Base-by-base conservation (phyloP, 2,113 vertebrate genomes). In the Rhabdornis inornatus region DNA sequence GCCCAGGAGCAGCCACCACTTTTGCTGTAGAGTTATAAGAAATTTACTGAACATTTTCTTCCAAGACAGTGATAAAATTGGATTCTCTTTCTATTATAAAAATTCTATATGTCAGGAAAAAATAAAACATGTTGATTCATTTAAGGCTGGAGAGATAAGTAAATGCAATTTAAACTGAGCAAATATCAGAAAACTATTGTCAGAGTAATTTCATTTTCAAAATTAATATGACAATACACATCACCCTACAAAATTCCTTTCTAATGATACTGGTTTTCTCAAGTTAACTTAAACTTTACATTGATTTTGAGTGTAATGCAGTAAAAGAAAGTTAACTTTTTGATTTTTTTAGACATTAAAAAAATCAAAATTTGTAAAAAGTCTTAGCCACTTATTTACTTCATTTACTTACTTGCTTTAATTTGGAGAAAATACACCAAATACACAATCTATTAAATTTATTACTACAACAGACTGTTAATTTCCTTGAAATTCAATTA, bases 401-500 rank as follows among this genome's bases (percentile, higher is more conserved):
- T 84, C 83, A 83, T 79, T 92, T 30, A 50, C 11, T 50, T 80
- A 81, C 76, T 92, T 52, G 10, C 50, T 52, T 80, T 85, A 75
- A 87, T 88, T 87, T 60, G 44, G 35, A 65, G 40, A 91, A 90
- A 83, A 84, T 70, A 65, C 9, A 89, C 37, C 90, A 94, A 68
- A 91, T 17, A 80, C 35, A n/a, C 49, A 75, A 59, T 79, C 49
- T 79, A 86, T 68, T 94, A 69, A 92, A 69, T 53, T 57, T 44
- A 72, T 93, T 89, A 77, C 40, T 86, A 55, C 15, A 89, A 70
- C 40, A 93, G 57, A 70, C 52, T 85, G 45, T 60, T 85, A 85
- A 89, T 87, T 83, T 88, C 42, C 63, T 50, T 75, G 52, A 82
- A 95, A 95, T 93, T 93, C 71, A 95, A 83, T 94, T 94, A 79